Percentiles rank a stretch among this genome's conserved stretches.
Conservation (phyloP, 2,888 invertebrate species). For the Brachyptera risi region DNA sequence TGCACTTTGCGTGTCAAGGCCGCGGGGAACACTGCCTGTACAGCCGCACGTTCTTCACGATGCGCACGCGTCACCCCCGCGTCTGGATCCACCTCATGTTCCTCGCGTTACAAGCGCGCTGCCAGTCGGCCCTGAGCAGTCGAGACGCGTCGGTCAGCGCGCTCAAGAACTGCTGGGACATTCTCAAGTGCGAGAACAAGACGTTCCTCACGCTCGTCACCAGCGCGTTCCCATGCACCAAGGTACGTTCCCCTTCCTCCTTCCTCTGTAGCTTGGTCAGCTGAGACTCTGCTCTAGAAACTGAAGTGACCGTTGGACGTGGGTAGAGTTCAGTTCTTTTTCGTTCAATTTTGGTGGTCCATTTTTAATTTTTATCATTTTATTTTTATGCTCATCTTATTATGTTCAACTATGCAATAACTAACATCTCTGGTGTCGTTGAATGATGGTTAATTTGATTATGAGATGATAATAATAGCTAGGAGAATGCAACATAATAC, state of each 20-base stretch:
- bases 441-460: too few species aligned
- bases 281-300: too few species aligned
- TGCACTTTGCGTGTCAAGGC: constrained; percentile 86
- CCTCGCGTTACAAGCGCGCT: constrained; percentile 69
- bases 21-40: constrained; percentile 83
- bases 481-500: too few species aligned
- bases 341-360: too few species aligned
- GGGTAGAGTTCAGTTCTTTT: too few species aligned
- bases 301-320: too few species aligned
- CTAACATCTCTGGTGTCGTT: too few species aligned
- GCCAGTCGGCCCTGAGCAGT: constrained; percentile 4
- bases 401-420: too few species aligned
- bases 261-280: too few species aligned
- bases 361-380: too few species aligned
- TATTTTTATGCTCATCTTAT: too few species aligned
- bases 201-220: constrained; percentile 88
- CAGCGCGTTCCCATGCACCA: constrained; percentile 86
- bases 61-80: constrained; percentile 76
- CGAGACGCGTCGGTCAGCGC: constrained; percentile 73
- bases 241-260: constrained; percentile 61
- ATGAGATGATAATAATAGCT: too few species aligned
- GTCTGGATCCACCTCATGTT: constrained; percentile 97
- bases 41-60: constrained; percentile 70
- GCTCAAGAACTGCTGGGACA: constrained; percentile 91
- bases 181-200: constrained; percentile 85